A percentile compares a stretch with the other conserved stretches of the same genome.
Conservation (phyloP, 2,888 invertebrate species). For the Congeria kusceri region DNA sequence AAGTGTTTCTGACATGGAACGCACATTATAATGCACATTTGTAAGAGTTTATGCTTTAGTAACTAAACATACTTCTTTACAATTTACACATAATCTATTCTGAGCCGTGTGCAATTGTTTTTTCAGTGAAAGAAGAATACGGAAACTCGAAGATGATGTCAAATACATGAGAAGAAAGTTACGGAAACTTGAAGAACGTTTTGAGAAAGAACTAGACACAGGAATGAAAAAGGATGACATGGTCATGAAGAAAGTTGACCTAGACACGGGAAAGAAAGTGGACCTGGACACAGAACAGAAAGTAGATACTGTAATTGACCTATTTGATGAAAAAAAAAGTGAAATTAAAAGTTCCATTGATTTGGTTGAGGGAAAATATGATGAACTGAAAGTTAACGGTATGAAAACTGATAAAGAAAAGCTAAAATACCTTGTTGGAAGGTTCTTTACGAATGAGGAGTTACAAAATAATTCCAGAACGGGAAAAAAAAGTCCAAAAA, state of each 20-base stretch:
- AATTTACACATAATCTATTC: background rate
- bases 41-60: too few relatives aligned
- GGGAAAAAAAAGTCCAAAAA: constrained; percentile 15
- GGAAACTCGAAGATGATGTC: constrained; percentile 20
- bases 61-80: too few relatives aligned
- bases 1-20: too few relatives aligned
- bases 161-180: constrained; percentile 25
- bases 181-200: constrained; percentile 17
- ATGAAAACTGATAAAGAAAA: constrained; percentile 12
- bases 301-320: background rate
- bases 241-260: background rate
- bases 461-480: constrained; percentile 24
- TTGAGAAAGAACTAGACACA: constrained; percentile 6
- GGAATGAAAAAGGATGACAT: background rate
- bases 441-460: constrained; percentile 28
- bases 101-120: background rate
- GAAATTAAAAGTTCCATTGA: background rate
- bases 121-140: constrained; percentile 39
- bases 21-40: too few relatives aligned
- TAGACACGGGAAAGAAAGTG: background rate
- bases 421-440: constrained; percentile 19
- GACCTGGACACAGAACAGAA: background rate
- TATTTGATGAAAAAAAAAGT: background rate
- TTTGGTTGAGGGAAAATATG: constrained; percentile 9
- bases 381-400: background rate